phyloP scores from a whole-genome alignment of 1,140 invertebrate species.

The Thalassaphorura encarpata region DNA sequence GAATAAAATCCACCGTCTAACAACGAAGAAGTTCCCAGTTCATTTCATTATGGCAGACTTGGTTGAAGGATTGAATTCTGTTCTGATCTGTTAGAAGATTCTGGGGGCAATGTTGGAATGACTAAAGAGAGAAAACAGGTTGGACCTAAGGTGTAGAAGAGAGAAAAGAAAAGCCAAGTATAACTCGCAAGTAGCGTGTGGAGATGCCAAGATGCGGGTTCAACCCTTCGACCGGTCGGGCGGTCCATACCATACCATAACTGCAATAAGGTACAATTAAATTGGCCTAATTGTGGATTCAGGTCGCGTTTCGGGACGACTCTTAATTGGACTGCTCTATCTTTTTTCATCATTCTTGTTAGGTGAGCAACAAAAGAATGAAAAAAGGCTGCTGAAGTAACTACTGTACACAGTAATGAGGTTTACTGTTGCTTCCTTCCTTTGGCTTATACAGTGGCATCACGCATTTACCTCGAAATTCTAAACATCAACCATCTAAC shows the following conservation, averaged over 20 bases:
- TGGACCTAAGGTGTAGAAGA: background rate
- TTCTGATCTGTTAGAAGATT: too few species aligned
- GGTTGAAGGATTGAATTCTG: too few species aligned
- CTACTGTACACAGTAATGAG: too few species aligned
- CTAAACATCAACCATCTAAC: background rate
- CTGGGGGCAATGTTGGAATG: slow-evolving; percentile 10
- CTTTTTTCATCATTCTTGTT: slow-evolving; percentile 3
- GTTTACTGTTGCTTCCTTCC: background rate
- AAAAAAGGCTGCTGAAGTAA: too few species aligned
- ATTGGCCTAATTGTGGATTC: slow-evolving; percentile 33
- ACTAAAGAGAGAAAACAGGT: background rate
- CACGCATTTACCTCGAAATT: background rate
- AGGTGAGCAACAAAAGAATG: too few species aligned
- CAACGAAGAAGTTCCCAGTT: too few species aligned
- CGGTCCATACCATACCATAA: too few species aligned
- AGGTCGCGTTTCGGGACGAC: slow-evolving; percentile 28
- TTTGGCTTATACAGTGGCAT: background rate
- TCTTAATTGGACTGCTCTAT: slow-evolving; percentile 32
- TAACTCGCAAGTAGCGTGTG: background rate
- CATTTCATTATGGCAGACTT: too few species aligned
- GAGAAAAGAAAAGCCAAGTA: background rate
- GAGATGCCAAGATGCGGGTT: background rate
- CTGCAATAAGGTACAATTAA: slow-evolving; percentile 31
- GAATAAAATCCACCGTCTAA: background rate
- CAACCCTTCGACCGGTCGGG: too few species aligned